These are phyloP conservation scores for Artemia sp. DNA, from an alignment of 2,888 invertebrate genomes.

Conservation along the genomic window DNA sequence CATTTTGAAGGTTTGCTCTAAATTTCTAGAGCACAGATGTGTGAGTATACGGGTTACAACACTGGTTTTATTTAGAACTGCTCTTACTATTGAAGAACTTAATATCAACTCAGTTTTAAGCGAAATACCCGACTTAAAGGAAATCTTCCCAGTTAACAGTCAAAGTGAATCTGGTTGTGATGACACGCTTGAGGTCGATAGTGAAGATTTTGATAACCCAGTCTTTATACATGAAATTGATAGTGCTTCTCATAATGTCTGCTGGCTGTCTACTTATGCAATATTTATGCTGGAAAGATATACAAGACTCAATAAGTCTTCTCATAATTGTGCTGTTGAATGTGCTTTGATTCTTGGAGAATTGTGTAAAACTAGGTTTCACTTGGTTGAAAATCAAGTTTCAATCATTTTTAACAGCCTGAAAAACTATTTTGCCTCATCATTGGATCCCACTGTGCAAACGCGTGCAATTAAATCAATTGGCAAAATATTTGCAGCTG, in stretches of 20 bases:
- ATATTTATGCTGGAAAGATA: background rate
- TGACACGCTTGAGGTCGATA: background rate
- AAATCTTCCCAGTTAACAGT: background rate
- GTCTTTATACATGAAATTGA: background rate
- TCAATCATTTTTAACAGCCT: background rate
- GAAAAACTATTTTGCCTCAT: background rate
- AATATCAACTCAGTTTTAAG: background rate
- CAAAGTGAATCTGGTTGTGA: conserved; percentile 1
- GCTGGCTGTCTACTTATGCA: background rate
- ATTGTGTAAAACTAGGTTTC: conserved; percentile 11
- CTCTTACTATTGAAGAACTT: background rate
- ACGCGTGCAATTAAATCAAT: conserved; percentile 4
- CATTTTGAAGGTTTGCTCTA: background rate
- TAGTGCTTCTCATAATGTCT: background rate
- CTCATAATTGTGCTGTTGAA: background rate
- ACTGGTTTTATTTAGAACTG: background rate
- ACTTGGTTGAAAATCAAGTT: background rate
- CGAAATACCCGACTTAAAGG: background rate
- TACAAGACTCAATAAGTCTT: background rate
- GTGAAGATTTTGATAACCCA: background rate
- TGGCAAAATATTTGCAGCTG: background rate
- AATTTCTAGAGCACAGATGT: background rate
- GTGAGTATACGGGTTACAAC: conserved; percentile 6
- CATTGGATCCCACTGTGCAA: background rate
- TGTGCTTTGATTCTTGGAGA: conserved; percentile 10